These are phyloP conservation scores for Nasonia vitripennis DNA, from an alignment of 1,140 invertebrate species.

Conservation along the genomic window DNA sequence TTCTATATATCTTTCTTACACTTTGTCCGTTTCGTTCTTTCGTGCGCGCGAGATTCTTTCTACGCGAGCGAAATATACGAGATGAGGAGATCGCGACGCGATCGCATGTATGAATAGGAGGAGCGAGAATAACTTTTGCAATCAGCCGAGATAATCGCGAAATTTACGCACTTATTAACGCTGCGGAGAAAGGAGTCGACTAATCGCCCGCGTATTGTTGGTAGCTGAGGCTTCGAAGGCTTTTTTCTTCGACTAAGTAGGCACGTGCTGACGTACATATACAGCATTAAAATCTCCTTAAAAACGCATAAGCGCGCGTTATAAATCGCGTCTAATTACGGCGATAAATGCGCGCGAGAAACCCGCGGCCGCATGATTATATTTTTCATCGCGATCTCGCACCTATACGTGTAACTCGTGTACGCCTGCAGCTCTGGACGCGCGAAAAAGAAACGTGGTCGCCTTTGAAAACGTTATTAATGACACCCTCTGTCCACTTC, in stretches of 20 bases:
- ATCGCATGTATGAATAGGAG: no score
- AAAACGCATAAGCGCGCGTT: slow-evolving; percentile 40
- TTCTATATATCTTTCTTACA: slow-evolving; percentile 1
- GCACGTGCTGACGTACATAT: background rate
- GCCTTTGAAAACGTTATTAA: slow-evolving; percentile 12
- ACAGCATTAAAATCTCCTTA: slow-evolving; percentile 31
- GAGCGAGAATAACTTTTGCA: background rate
- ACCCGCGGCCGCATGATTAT: slow-evolving; percentile 43
- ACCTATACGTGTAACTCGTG: background rate
- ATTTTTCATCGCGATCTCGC: slow-evolving; percentile 55
- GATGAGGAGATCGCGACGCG: background rate
- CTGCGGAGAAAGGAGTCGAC: background rate
- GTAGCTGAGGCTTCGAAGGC: background rate
- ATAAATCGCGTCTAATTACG: slow-evolving; percentile 69
- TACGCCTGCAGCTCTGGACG: background rate
- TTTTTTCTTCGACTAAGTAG: background rate
- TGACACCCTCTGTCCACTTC: background rate
- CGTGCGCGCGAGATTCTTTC: background rate
- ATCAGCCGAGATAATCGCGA: background rate
- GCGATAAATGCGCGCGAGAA: slow-evolving; percentile 59
- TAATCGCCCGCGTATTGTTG: background rate
- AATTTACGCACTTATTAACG: background rate
- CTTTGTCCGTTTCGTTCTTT: slow-evolving; percentile 4
- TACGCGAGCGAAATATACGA: background rate
- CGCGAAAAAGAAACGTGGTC: background rate